Evolutionary conservation across 2,888 invertebrate species (phyloP), one percentile per base, ranked within the genome.

Genomic region (Melolontha melolontha): DNA sequence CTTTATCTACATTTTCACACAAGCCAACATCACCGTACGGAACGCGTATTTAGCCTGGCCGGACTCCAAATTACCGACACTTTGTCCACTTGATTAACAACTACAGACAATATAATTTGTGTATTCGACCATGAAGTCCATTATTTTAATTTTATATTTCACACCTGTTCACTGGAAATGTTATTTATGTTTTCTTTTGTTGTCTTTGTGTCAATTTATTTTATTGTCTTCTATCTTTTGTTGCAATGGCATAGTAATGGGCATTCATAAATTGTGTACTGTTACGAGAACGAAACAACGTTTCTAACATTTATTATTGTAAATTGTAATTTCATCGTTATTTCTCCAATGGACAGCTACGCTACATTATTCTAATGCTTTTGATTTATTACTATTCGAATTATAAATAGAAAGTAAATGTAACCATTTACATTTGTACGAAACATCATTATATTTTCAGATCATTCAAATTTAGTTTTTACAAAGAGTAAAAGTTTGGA

Each of bases 1-100:
- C 22, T 39, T 39, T 52, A 12, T 52, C 34, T 52, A 52, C 52
- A 39, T 52, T 52, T 39, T 29, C 29, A 57, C 12, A 42, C 42
- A 42, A 5, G 42, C 14, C 42, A 5, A 11, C 42, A 42, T 42
- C 47, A 14, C 34, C 34, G 7, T 34, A 14, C n/a, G 17, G 10
- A 54, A 40, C 54, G 40, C 54, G 29, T 59, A 59, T 59, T 47
- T 59, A 47, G 47, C 12, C 64, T 64, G 64, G 64, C 64, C 51
- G 41, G 16, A 22, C 50, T 65, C 52, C 65, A 65, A 65, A 65
- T 65, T 54, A 14, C 54, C 10, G 16, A 34, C 65, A 65, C 54
- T 65, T 44, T 54, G 65, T 65, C 65, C 54, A 42, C 52, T 65
- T 65, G 54, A 65, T 65, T 65, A 54, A 52, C 65, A 52, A 54